These are phyloP conservation scores for Gobio occitaniae DNA, from an alignment of 2,797 vertebrate genomes.

Conservation along the genomic window DNA sequence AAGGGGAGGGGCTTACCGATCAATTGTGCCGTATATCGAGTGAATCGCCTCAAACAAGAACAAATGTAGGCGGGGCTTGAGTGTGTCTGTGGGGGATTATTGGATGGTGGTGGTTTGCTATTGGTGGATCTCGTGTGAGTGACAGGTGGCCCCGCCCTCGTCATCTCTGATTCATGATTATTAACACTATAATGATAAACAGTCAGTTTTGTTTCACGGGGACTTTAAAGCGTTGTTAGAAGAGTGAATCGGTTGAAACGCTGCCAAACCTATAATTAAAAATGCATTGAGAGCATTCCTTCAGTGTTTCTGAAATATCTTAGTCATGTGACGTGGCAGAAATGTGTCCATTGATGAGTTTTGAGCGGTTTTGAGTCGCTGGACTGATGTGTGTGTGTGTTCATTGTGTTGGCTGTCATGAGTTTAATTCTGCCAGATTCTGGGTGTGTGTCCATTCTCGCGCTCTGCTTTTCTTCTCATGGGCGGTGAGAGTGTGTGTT, in stretches of 20 bases:
- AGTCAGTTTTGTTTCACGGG: not conserved
- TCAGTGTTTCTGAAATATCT: no score
- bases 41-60: not conserved
- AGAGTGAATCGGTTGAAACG: no score
- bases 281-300: not conserved
- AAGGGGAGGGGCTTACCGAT: no score
- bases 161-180: no score
- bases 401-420: not conserved
- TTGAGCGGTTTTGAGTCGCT: not conserved
- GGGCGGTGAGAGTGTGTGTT: slow-evolving; percentile 26
- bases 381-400: not conserved
- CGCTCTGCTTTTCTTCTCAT: slow-evolving; percentile 1
- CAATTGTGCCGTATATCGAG: not conserved
- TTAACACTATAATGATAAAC: no score
- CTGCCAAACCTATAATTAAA: not conserved
- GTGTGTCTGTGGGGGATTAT: not conserved
- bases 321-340: not conserved
- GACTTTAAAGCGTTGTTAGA: not conserved
- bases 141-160: no score
- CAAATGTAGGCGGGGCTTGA: not conserved
- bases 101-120: not conserved
- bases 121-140: no score
- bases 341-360: not conserved
- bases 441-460: slow-evolving; percentile 32
- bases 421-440: slow-evolving; percentile 51